A percentile compares a stretch with the other conserved stretches of the same genome.
Conservation (phyloP, 2,888 invertebrate species). For the Halictus ligatus region DNA sequence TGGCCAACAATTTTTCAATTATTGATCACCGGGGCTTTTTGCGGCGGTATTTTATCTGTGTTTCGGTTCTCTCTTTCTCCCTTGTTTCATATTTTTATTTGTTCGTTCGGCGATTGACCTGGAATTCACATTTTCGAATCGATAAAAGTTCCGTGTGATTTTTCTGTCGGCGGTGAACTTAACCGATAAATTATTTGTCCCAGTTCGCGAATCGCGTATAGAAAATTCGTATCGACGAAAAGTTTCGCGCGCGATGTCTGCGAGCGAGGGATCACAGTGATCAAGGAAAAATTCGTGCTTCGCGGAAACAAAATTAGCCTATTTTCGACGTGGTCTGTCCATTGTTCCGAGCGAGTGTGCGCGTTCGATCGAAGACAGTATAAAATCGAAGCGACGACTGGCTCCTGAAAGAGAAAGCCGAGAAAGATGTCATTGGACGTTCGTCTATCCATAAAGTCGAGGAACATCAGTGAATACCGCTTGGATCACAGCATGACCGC, state of each 20-base stretch:
- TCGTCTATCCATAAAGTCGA: slow-evolving; percentile 26
- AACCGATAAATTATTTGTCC: not conserved
- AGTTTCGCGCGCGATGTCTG: not conserved
- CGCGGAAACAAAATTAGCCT: not conserved
- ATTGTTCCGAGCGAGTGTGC: not conserved
- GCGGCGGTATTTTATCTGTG: not conserved
- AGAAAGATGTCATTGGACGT: slow-evolving; percentile 27
- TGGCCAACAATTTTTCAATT: slow-evolving; percentile 33
- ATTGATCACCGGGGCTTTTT: not conserved
- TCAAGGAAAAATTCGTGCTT: not conserved
- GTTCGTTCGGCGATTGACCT: not conserved
- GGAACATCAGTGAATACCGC: slow-evolving; percentile 59
- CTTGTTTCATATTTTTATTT: not conserved
- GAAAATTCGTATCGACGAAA: not conserved
- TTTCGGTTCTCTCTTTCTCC: not conserved
- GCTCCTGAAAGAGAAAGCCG: not conserved
- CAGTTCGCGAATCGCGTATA: not conserved
- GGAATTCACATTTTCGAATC: not conserved
- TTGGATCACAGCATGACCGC: slow-evolving; percentile 67
- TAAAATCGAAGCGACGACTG: not conserved
- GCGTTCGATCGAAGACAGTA: not conserved
- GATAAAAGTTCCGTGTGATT: not conserved
- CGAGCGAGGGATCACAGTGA: not conserved
- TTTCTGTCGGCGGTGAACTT: not conserved
- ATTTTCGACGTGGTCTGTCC: not conserved